These are phyloP conservation scores for Drosophila anomelani DNA, from an alignment of 2,888 invertebrate genomes.

Conservation along the genomic window DNA sequence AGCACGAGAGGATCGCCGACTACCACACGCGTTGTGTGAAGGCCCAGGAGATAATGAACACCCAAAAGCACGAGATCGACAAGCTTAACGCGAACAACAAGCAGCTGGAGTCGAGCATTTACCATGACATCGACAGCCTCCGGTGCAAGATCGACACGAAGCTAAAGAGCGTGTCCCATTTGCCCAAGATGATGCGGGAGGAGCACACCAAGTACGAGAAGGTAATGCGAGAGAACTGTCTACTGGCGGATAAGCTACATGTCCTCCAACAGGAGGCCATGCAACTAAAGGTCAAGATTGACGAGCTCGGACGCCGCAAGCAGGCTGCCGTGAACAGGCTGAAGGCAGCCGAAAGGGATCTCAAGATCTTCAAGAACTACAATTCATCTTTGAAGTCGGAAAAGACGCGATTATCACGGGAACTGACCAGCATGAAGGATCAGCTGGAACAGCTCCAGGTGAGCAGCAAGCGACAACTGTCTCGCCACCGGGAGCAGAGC, in stretches of 20 bases:
- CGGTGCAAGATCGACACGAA: conserved; percentile 81
- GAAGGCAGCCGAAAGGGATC: conserved; percentile 78
- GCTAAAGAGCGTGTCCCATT: conserved; percentile 75
- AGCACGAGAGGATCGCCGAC: conserved; percentile 78
- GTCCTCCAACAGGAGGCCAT: conserved; percentile 71
- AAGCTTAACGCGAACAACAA: conserved; percentile 80
- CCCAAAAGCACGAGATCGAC: conserved; percentile 82
- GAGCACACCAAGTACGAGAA: conserved; percentile 81
- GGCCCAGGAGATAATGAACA: conserved; percentile 82
- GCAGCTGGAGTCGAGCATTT: conserved; percentile 81
- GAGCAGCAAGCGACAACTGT: conserved; percentile 76
- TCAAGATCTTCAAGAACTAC: conserved; percentile 82
- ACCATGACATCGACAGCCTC: conserved; percentile 75
- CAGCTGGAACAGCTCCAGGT: conserved; percentile 77
- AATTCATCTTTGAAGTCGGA: conserved; percentile 79
- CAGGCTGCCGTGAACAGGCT: conserved; percentile 72
- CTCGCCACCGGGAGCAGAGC: conserved; percentile 81
- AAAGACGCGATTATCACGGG: conserved; percentile 75
- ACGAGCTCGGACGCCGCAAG: conserved; percentile 79
- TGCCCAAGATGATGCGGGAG: conserved; percentile 80
- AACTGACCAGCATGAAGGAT: conserved; percentile 69
- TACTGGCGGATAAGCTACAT: conserved; percentile 75
- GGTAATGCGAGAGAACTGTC: conserved; percentile 74
- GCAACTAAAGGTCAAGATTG: conserved; percentile 75
- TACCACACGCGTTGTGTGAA: conserved; percentile 82